Evolutionary conservation across 2,113 vertebrate species (phyloP), one percentile per base, ranked within the genome.

Genomic region (Triplophysa siluroides): DNA sequence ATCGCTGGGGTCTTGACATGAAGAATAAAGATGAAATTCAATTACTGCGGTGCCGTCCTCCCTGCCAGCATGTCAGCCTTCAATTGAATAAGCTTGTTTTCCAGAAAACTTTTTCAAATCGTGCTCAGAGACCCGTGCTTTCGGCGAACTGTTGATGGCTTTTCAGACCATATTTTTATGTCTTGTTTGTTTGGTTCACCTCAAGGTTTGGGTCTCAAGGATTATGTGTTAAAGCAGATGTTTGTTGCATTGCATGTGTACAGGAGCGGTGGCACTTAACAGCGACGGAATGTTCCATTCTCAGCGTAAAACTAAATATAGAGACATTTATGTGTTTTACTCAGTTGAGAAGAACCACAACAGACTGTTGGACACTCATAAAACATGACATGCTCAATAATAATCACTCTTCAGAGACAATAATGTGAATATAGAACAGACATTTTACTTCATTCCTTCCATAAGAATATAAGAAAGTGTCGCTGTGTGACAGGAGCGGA

Each of bases 291-390:
- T 21, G 43, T 76, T 58, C 54, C n/a, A 65, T 66, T 72, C 10
- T 12, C 26, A 23, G n/a, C 23, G 18, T 58, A n/a, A 58, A 58
- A 60, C 75, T 65, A 78, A 67, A 78, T 60, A 78, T 60, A 78
- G 76, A 56, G 62, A 12, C 52, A 26, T 76, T 72, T 13, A 71
- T 77, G 73, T 69, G 64, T 47, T 71, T 29, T 41, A 41, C 14
- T 33, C 56, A 63, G 21, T 58, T 10, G 43, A 58, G 21, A 69
- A 1, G 67, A 13, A 65, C 47, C 50, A 76, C 71, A 81, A 60
- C 66, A 61, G 71, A 68, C 56, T 54, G 29, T 79, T 45, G 54
- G 24, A 38, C 63, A 45, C 29, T 78, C 62, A 19, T 70, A 52
- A 76, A 45, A n/a, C 68, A 71, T 33, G 26, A 70, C 1, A 52